Percentiles rank a stretch among this genome's conserved stretches.
These are phyloP conservation scores for Chionis minor DNA, from an alignment of 2,113 vertebrate species.

Conservation along the genomic window DNA sequence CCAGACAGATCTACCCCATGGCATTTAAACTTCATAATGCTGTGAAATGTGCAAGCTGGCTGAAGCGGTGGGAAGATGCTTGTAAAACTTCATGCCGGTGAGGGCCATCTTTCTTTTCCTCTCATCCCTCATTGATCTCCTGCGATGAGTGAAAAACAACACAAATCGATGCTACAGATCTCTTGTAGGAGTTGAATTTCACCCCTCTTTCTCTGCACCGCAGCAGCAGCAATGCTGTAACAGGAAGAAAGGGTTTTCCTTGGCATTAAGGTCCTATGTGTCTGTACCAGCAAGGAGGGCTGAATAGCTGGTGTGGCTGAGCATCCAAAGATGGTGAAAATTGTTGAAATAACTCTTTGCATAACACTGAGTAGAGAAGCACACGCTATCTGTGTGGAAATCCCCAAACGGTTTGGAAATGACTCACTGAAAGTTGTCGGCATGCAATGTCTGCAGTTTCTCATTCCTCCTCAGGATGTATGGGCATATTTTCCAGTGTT, in stretches of 20 bases:
- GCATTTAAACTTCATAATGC: slow-evolving; percentile 17
- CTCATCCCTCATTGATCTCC: background rate
- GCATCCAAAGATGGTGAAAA: background rate
- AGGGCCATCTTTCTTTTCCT: background rate
- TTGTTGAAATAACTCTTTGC: background rate
- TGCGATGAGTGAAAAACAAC: slow-evolving; percentile 18
- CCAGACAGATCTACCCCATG: slow-evolving; percentile 26
- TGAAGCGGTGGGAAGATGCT: background rate
- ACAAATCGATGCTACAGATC: slow-evolving; percentile 8
- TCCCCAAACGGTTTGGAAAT: background rate
- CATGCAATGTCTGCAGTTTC: background rate
- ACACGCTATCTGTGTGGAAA: background rate
- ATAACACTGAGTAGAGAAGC: background rate
- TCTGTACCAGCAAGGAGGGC: background rate
- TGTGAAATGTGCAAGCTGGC: slow-evolving; percentile 27
- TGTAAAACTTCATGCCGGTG: slow-evolving; percentile 18
- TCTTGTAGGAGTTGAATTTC: slow-evolving; percentile 5
- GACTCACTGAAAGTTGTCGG: background rate
- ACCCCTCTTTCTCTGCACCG: background rate
- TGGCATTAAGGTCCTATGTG: background rate
- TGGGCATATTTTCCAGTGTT: background rate
- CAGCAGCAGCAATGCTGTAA: background rate
- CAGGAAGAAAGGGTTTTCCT: background rate
- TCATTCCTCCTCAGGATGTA: background rate
- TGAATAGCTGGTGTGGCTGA: background rate